Percentiles rank a stretch among this genome's conserved stretches.
These are phyloP conservation scores for Drosophila peninsularis DNA, from an alignment of 2,888 invertebrate species.

Conservation along the genomic window DNA sequence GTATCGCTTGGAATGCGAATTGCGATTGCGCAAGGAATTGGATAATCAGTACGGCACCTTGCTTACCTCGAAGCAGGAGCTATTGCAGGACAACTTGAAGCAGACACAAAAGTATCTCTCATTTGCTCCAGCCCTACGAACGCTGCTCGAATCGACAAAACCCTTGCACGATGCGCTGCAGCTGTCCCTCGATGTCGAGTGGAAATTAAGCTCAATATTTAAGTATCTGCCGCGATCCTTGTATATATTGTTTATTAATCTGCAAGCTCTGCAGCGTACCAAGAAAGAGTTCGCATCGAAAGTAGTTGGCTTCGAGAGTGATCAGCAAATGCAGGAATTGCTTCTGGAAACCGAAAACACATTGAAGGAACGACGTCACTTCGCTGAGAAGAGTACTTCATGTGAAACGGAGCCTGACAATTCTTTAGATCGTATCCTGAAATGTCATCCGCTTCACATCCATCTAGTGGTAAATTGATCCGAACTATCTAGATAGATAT, in stretches of 20 bases:
- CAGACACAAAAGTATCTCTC: conserved; percentile 92
- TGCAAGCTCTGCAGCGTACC: conserved; percentile 85
- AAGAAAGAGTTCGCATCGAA: conserved; percentile 38
- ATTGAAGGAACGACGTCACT: conserved; percentile 24
- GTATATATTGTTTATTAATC: conserved; percentile 94
- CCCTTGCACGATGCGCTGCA: conserved; percentile 95
- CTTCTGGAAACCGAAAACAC: conserved; percentile 31
- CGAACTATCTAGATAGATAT: background rate
- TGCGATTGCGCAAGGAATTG: conserved; percentile 93
- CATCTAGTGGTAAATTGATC: conserved; percentile 47
- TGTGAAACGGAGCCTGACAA: conserved; percentile 9
- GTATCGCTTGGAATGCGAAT: conserved; percentile 95
- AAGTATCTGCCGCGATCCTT: conserved; percentile 91
- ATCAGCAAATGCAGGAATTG: conserved; percentile 62
- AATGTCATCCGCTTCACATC: conserved; percentile 62
- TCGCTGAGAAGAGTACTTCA: conserved; percentile 17
- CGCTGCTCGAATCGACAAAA: conserved; percentile 91
- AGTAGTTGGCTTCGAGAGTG: conserved; percentile 64
- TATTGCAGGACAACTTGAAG: conserved; percentile 90
- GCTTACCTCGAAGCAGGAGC: conserved; percentile 90
- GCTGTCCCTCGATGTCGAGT: conserved; percentile 91
- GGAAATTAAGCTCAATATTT: conserved; percentile 91
- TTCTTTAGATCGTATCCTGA: conserved; percentile 24
- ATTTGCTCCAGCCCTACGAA: conserved; percentile 91
- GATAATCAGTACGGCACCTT: conserved; percentile 91